These are phyloP conservation scores for Poeciliopsis paucimaculata DNA, from an alignment of 2,797 vertebrate genomes.

Conservation along the genomic window DNA sequence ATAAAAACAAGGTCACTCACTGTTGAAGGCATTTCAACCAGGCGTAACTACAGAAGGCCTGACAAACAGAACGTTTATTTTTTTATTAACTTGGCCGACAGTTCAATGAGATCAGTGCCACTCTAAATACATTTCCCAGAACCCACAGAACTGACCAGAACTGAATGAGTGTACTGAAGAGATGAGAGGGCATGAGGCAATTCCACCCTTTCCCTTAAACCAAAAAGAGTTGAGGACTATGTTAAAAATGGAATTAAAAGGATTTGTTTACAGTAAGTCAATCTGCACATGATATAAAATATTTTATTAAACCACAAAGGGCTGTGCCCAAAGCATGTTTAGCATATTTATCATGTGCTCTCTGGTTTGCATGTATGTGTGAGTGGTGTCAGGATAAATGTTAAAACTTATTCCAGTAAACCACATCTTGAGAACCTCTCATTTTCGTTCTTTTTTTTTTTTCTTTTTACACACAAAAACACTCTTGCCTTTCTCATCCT, in stretches of 20 bases:
- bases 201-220: constrained; percentile 50
- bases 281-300: constrained; percentile 68
- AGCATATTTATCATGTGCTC: constrained; percentile 58
- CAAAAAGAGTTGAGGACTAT: constrained; percentile 49
- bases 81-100: constrained; percentile 58
- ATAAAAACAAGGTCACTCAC: constrained; percentile 52
- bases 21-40: constrained; percentile 51
- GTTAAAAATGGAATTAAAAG: constrained; percentile 70
- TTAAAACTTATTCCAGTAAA: constrained; percentile 53
- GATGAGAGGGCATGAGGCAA: constrained; percentile 66
- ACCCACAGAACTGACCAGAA: constrained; percentile 59
- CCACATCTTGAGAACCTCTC: constrained; percentile 21
- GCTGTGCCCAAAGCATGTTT: constrained; percentile 51
- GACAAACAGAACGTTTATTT: constrained; percentile 60
- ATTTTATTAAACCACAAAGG: constrained; percentile 69
- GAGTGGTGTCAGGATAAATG: constrained; percentile 49
- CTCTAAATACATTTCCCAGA: constrained; percentile 60
- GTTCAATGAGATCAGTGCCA: constrained; percentile 64
- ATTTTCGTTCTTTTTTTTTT: constrained; percentile 31
- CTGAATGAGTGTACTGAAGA: constrained; percentile 61
- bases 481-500: constrained; percentile 1
- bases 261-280: constrained; percentile 70
- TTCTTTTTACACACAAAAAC: constrained; percentile 5
- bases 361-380: constrained; percentile 50
- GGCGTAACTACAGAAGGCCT: constrained; percentile 38